These are phyloP conservation scores for Corvus hawaiiensis DNA, from an alignment of 2,113 vertebrate genomes.

Conservation along the genomic window DNA sequence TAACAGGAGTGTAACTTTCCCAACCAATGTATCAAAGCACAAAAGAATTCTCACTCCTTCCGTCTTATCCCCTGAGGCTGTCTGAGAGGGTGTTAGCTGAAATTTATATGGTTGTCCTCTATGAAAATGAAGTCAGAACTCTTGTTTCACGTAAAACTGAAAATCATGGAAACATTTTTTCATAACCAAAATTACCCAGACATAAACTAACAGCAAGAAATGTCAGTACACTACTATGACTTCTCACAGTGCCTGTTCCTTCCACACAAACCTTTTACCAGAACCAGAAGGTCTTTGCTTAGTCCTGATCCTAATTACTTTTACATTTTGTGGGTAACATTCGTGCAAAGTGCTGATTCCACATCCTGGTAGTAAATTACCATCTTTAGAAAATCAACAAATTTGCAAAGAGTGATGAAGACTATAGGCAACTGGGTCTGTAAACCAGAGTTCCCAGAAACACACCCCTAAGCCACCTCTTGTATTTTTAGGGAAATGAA, in stretches of 20 bases:
- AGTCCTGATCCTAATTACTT: neutral
- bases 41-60: neutral
- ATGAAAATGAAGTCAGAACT: neutral
- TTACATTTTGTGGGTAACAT: neutral
- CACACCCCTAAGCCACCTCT: neutral
- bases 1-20: slow-evolving; percentile 22
- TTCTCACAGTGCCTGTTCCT: neutral
- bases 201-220: neutral
- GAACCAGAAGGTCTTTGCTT: neutral
- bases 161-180: neutral
- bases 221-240: neutral
- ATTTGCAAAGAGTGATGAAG: neutral
- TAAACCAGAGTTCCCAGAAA: neutral
- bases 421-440: neutral
- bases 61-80: neutral
- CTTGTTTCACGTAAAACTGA: neutral
- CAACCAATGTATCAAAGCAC: slow-evolving; percentile 24
- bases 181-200: neutral
- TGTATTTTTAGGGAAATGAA: neutral
- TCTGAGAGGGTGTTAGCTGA: neutral
- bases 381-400: neutral
- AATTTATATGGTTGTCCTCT: neutral
- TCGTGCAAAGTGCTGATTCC: neutral
- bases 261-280: neutral
- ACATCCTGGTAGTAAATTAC: neutral